Evolutionary conservation across 2,797 vertebrate genomes (phyloP), one percentile per base, ranked within the genome.

Genomic region (Cynopterus sphinx): DNA sequence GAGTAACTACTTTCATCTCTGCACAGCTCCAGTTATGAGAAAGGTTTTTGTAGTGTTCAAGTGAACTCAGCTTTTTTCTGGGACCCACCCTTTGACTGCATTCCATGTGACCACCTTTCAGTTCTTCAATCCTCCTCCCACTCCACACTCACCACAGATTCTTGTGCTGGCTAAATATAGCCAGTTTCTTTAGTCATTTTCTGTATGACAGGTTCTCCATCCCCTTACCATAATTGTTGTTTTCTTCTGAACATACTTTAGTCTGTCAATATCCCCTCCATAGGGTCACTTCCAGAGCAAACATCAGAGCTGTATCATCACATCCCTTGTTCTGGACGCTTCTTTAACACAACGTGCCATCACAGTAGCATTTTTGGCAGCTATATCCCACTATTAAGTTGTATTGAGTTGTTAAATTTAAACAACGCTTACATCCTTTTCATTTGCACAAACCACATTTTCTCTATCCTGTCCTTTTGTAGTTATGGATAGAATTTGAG

Each of bases 391-490:
- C 41, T 57, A 67, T 93, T 91, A 96, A 90, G 53, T 91, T 84
- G 83, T 93, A 96, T 61, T 55, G 59, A 91, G 83, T 31, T 93
- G 87, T 95, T 97, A 97, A 95, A 96, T 94, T 95, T 91, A 97
- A 90, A 95, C 68, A 93, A 53, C 68, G 85, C 70, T 93, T 95
- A 94, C 96, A 96, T 96, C 57, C 22, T 71, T 96, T 90, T 82
- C 91, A 74, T 82, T 28, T 94, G 63, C 33, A 82, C 39, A 86
- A 92, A 92, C 63, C 68, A 57, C 63, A 70, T 81, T 93, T 94
- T 96, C 81, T 88, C 57, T 91, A 26, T 91, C 31, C 49, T 87
- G 9, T 79, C 81, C 63, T 87, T 65, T 90, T 77, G 87, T 33
- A 31, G 17, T 7, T 67, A 28, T 68, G 51, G 65, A 39, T 93